These are phyloP conservation scores for Enteromius thamalakanensis DNA, from an alignment of 2,797 vertebrate genomes.

Conservation along the genomic window DNA sequence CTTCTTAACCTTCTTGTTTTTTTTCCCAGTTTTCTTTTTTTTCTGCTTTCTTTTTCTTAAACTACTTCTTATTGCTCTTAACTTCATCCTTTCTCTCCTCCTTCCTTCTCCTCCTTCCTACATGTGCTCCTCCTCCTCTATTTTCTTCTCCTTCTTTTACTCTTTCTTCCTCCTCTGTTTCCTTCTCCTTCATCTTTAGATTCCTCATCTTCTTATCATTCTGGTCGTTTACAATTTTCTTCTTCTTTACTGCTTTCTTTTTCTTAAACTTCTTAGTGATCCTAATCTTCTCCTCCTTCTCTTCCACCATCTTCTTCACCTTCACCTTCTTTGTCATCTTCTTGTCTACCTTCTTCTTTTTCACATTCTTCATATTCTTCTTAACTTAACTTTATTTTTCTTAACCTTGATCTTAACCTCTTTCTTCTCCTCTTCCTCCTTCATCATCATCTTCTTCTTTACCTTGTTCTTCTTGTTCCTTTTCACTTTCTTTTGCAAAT, in stretches of 20 bases:
- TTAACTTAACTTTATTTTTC: too few species aligned
- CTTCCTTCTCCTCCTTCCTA: too few species aligned
- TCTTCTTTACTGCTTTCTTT: too few species aligned
- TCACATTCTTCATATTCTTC: neutral
- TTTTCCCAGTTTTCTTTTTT: too few species aligned
- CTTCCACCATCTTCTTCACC: too few species aligned
- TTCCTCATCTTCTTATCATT: neutral
- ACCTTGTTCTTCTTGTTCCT: neutral
- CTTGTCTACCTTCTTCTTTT: neutral
- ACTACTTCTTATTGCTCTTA: too few species aligned
- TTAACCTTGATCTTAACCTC: too few species aligned
- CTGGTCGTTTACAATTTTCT: neutral
- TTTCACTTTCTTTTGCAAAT: neutral
- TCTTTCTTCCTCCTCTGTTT: neutral
- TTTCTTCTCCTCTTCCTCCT: rapidly evolving
- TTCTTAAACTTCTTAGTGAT: too few species aligned
- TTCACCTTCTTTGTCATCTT: neutral
- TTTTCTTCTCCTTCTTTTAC: neutral
- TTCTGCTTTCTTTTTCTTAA: too few species aligned
- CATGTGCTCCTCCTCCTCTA: neutral
- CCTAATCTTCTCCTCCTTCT: too few species aligned
- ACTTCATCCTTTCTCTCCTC: neutral
- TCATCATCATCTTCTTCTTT: too few species aligned
- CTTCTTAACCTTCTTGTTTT: neutral
- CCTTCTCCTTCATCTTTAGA: neutral